Percentiles rank a stretch among this genome's conserved stretches.
Conservation (phyloP, 2,888 invertebrate genomes). For the Drosophila fungiperda region DNA sequence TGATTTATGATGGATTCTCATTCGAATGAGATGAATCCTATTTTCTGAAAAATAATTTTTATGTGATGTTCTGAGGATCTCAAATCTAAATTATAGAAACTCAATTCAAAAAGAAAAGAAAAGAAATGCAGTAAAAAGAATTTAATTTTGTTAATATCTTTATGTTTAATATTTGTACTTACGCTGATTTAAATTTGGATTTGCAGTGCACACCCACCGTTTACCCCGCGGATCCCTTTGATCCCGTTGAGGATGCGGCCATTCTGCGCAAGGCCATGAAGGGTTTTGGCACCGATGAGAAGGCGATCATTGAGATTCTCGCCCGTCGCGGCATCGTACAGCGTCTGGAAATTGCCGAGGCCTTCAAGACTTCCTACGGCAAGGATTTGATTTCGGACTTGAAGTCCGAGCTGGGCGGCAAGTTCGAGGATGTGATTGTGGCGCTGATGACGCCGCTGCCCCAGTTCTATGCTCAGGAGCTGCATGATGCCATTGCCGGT, state of each 20-base stretch:
- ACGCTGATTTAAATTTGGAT: slow-evolving; percentile 6
- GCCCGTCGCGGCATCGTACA: slow-evolving; percentile 95
- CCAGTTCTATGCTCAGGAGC: slow-evolving; percentile 95
- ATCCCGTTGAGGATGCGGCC: slow-evolving; percentile 93
- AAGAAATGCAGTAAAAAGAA: background rate
- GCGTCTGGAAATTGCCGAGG: slow-evolving; percentile 94
- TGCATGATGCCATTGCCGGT: slow-evolving; percentile 94
- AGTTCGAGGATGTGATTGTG: slow-evolving; percentile 95
- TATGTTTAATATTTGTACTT: background rate
- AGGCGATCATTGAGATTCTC: slow-evolving; percentile 95
- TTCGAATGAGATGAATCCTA: background rate
- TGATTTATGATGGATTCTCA: background rate
- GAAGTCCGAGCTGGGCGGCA: slow-evolving; percentile 95
- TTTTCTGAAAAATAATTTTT: background rate
- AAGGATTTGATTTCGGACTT: slow-evolving; percentile 93
- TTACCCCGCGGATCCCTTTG: slow-evolving; percentile 94
- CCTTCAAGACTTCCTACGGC: slow-evolving; percentile 96
- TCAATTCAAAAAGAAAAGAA: background rate
- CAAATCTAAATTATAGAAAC: background rate
- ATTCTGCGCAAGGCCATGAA: slow-evolving; percentile 96
- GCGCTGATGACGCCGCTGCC: slow-evolving; percentile 95
- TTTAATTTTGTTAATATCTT: background rate
- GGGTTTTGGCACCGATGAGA: slow-evolving; percentile 96
- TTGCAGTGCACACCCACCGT: slow-evolving; percentile 94
- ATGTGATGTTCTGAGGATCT: background rate